These are phyloP conservation scores for Bombylius discolor DNA, from an alignment of 2,888 invertebrate genomes.

Conservation along the genomic window DNA sequence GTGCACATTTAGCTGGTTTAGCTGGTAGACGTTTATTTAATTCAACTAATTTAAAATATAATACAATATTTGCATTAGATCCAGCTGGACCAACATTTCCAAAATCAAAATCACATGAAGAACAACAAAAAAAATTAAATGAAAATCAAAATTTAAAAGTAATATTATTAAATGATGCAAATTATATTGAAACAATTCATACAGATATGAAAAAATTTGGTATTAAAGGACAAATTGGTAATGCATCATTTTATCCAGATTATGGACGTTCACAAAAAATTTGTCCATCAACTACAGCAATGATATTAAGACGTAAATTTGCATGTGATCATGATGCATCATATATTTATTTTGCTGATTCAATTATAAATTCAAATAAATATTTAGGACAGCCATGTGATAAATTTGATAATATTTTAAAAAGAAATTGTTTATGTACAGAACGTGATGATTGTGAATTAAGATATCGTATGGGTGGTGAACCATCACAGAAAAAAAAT, in stretches of 20 bases:
- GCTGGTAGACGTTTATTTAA: slow-evolving; percentile 38
- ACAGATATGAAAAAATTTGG: slow-evolving; percentile 30
- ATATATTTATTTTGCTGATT: slow-evolving; percentile 16
- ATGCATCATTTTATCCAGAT: slow-evolving; percentile 37
- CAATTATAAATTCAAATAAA: slow-evolving; percentile 2
- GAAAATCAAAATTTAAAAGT: slow-evolving; percentile 14
- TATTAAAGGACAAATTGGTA: slow-evolving; percentile 28
- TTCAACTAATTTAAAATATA: slow-evolving; percentile 39
- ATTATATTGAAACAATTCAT: slow-evolving; percentile 36
- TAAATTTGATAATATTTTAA: background rate
- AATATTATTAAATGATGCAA: slow-evolving; percentile 31
- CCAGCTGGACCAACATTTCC: slow-evolving; percentile 24
- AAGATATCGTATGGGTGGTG: slow-evolving; percentile 30
- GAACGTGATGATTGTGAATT: background rate
- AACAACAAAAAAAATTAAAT: too few species aligned
- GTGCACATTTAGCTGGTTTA: slow-evolving; percentile 44
- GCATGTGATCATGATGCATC: slow-evolving; percentile 23
- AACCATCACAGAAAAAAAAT: slow-evolving; percentile 29
- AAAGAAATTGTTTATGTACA: background rate
- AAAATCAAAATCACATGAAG: slow-evolving; percentile 17
- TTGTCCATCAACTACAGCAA: too few species aligned
- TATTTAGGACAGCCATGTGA: slow-evolving; percentile 8
- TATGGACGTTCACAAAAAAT: slow-evolving; percentile 34
- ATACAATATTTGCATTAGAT: slow-evolving; percentile 38
- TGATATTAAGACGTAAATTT: too few species aligned